Evolutionary conservation across 92 coral and sea anemone genomes (phyloP).

Genomic region (Heliopora coerulea): DNA sequence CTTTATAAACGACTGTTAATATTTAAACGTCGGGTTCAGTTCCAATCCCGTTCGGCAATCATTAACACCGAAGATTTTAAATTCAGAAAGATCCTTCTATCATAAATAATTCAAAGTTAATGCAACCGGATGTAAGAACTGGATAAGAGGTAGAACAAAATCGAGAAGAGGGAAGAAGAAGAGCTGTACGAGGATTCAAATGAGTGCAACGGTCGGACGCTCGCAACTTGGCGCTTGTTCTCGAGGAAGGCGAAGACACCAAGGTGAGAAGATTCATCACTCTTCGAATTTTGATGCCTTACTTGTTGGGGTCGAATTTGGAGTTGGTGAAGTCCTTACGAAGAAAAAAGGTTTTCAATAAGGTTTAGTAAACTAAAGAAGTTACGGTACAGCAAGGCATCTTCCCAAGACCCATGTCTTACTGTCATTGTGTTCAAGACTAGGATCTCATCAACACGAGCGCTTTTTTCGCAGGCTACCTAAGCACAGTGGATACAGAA

Average conservation of each 20-base stretch:
- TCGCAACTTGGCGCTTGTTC: not conserved
- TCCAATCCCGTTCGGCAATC: conserved; percentile 22
- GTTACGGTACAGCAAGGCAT: too few species aligned
- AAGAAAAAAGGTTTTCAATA: too few species aligned
- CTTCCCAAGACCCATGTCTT: too few species aligned
- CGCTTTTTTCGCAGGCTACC: conserved; percentile 28
- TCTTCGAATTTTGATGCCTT: too few species aligned
- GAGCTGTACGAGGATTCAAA: not conserved
- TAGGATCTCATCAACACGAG: not conserved
- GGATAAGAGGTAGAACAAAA: not conserved
- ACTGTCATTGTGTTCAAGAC: not conserved
- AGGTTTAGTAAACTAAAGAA: too few species aligned
- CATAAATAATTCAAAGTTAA: conserved; percentile 46
- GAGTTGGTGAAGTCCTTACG: too few species aligned
- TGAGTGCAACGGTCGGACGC: not conserved
- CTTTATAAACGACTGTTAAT: conserved; percentile 14
- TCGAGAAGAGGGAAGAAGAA: not conserved
- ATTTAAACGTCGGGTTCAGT: conserved; percentile 38
- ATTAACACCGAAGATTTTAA: conserved; percentile 39
- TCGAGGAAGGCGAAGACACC: too few species aligned
- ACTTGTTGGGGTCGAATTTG: too few species aligned
- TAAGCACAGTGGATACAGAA: conserved; percentile 8
- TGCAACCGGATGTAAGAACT: conserved; percentile 34
- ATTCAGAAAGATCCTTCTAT: conserved; percentile 39
- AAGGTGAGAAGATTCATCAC: too few species aligned